Evolutionary conservation across 1,140 invertebrate species (phyloP).

Genomic region (Acyrthosiphon pisum): DNA sequence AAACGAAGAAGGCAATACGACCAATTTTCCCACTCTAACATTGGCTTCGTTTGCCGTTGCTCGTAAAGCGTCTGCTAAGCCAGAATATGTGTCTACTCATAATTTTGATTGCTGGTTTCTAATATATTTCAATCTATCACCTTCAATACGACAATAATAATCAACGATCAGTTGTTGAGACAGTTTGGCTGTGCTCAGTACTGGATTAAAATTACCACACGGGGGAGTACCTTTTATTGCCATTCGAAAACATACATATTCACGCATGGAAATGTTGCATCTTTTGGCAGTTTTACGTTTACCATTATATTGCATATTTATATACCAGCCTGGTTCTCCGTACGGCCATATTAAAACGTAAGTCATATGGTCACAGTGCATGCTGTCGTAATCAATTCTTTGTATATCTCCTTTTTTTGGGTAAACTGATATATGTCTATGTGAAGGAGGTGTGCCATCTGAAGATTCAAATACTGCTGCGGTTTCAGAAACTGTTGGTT

Average conservation of each 20-base stretch:
- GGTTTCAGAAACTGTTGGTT: too few relatives aligned
- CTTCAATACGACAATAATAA: conserved; percentile 32
- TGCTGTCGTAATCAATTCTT: neutral
- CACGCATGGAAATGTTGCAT: neutral
- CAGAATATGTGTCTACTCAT: conserved; percentile 62
- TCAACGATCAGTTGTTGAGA: conserved; percentile 29
- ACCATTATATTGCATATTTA: neutral
- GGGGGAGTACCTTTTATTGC: neutral
- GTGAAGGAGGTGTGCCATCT: too few relatives aligned
- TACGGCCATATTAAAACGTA: neutral
- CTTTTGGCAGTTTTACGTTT: conserved; percentile 5
- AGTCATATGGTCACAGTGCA: neutral
- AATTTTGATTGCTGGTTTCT: conserved; percentile 63
- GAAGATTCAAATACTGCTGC: too few relatives aligned
- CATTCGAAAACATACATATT: conserved; percentile 22
- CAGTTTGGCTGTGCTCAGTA: neutral
- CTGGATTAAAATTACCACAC: conserved; percentile 24
- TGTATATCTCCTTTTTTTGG: too few relatives aligned
- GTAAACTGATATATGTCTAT: too few relatives aligned
- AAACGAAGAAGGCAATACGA: conserved; percentile 65
- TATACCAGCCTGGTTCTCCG: too few relatives aligned
- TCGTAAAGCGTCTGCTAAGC: conserved; percentile 22
- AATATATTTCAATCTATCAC: conserved; percentile 35
- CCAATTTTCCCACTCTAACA: conserved; percentile 58
- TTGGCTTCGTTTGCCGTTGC: neutral